Conservation (phyloP, 2,888 invertebrate species). For the Xanthorhoe designata region DNA sequence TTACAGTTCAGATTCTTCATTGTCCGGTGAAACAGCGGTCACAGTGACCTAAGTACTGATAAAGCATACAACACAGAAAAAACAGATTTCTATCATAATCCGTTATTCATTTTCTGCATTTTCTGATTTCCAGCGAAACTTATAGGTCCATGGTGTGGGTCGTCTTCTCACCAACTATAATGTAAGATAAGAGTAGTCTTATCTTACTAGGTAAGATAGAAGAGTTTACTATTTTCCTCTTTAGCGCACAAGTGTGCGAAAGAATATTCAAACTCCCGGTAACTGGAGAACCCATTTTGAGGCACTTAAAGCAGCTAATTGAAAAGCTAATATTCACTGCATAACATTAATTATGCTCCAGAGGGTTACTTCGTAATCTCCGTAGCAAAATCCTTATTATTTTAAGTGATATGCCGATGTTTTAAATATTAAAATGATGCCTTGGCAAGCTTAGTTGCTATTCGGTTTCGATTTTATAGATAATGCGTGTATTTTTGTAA, state of each 20-base stretch:
- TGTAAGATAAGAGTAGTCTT: not conserved
- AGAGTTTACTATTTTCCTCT: not conserved
- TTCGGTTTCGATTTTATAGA: conserved; percentile 12
- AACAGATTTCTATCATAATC: not conserved
- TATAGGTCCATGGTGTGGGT: not conserved
- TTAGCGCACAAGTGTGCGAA: conserved; percentile 14
- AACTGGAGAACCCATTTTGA: conserved; percentile 72
- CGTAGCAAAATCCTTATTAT: conserved; percentile 75
- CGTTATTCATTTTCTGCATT: not conserved
- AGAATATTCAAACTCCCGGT: conserved; percentile 45
- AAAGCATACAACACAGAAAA: too few relatives aligned
- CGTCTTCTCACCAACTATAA: not conserved
- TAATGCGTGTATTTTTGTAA: conserved; percentile 33
- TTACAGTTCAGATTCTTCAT: not conserved
- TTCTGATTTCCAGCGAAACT: not conserved
- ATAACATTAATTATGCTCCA: conserved; percentile 80
- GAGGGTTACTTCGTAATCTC: conserved; percentile 71
- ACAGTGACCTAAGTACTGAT: too few relatives aligned
- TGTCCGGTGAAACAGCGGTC: not conserved
- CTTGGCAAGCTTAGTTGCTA: conserved; percentile 46
- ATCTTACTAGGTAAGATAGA: not conserved
- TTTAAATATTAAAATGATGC: conserved; percentile 61
- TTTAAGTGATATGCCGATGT: conserved; percentile 68
- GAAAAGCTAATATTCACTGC: conserved; percentile 82
- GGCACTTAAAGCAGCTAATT: conserved; percentile 81